Conservation (phyloP, 2,888 invertebrate species). For the Lasius fuliginosus region DNA sequence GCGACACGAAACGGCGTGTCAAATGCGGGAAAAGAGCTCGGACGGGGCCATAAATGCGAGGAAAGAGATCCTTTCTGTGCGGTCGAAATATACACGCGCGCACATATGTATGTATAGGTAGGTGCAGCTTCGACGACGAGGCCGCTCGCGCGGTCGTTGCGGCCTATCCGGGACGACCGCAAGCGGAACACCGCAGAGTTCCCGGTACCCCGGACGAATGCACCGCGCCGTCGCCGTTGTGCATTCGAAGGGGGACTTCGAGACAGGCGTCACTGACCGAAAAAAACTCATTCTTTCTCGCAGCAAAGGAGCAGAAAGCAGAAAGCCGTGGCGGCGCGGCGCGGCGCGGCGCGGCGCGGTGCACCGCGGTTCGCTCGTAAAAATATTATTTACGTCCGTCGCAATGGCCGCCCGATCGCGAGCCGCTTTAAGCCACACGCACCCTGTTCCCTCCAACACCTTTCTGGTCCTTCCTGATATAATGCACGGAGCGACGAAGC, state of each 20-base stretch:
- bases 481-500: neutral
- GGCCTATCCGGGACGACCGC: constrained; percentile 55
- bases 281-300: constrained; percentile 75
- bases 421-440: constrained; percentile 14
- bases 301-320: constrained; percentile 70
- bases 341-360: constrained; percentile 27
- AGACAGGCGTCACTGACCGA: constrained; percentile 75
- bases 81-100: constrained; percentile 46
- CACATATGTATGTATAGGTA: neutral
- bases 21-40: constrained; percentile 56
- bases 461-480: constrained; percentile 16
- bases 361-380: constrained; percentile 68
- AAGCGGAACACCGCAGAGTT: constrained; percentile 74
- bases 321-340: constrained; percentile 58
- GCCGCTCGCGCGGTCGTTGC: constrained; percentile 42
- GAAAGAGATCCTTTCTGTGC: constrained; percentile 57
- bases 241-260: constrained; percentile 59
- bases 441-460: neutral
- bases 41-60: constrained; percentile 46
- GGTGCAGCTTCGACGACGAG: constrained; percentile 21
- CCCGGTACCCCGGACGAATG: constrained; percentile 69
- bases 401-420: constrained; percentile 51
- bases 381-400: constrained; percentile 73
- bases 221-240: constrained; percentile 47
- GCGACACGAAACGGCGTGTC: constrained; percentile 55